Percentiles rank a stretch among this genome's conserved stretches.
Conservation (phyloP, 1,140 invertebrate genomes). For the Trinorchestia longiramus region DNA sequence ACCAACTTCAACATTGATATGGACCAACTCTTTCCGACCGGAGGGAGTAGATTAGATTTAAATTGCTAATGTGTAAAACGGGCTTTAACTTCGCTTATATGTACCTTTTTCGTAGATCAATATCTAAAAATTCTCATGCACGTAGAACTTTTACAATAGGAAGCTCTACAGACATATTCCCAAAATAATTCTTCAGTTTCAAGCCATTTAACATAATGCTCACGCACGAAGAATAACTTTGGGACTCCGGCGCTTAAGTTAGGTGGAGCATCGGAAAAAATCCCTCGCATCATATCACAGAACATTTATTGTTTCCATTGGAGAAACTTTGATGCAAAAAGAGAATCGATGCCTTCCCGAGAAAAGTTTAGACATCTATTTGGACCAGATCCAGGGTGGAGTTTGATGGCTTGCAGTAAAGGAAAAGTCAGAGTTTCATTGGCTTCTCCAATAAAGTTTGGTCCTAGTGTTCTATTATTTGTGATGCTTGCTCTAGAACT, state of each 20-base stretch:
- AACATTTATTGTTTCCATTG: constrained; percentile 27
- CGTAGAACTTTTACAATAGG: not conserved
- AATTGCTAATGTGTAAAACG: not conserved
- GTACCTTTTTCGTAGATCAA: not conserved
- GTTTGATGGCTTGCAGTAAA: not conserved
- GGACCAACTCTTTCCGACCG: too few species aligned
- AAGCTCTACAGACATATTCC: not conserved
- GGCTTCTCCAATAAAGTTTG: not conserved
- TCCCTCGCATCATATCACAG: constrained; percentile 9
- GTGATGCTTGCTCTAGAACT: not conserved
- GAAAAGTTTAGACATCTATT: constrained; percentile 36
- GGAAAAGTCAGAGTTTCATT: constrained; percentile 23
- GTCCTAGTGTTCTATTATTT: constrained; percentile 6
- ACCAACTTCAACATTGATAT: too few species aligned
- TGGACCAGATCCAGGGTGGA: not conserved
- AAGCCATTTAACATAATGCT: not conserved
- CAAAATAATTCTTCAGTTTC: not conserved
- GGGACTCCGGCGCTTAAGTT: not conserved
- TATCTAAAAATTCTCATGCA: not conserved
- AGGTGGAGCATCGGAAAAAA: not conserved
- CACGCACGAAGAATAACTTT: not conserved
- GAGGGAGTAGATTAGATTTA: not conserved
- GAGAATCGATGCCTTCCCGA: constrained; percentile 37
- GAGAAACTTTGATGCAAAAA: constrained; percentile 9
- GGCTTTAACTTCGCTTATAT: not conserved